Conservation (phyloP, 2,797 vertebrate species). For the Acridotheres tristis region DNA sequence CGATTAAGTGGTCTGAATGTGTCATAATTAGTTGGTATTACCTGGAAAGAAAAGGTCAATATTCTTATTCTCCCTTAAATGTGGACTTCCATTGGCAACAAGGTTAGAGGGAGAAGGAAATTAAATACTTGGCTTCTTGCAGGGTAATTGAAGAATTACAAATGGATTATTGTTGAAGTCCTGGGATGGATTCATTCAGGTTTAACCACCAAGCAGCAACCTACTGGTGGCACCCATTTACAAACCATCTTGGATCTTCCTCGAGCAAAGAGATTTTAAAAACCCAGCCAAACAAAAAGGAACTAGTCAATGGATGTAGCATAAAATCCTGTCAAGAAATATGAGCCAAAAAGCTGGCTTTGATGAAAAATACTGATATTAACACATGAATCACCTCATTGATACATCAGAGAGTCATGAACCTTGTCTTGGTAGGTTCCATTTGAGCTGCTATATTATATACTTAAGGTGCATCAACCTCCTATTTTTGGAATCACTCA, state of each 20-base stretch:
- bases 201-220: neutral
- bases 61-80: neutral
- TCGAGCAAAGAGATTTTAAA: neutral
- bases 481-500: neutral
- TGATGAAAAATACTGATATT: neutral
- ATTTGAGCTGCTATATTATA: neutral
- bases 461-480: neutral
- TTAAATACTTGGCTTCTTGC: neutral
- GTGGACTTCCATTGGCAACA: neutral
- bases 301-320: neutral
- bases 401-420: too few species aligned
- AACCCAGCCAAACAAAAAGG: neutral
- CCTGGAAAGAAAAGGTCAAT: conserved; percentile 20
- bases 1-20: neutral
- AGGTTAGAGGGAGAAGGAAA: neutral
- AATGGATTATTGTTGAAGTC: neutral
- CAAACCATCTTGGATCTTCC: neutral
- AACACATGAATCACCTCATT: fast-evolving
- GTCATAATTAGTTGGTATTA: neutral
- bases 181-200: neutral
- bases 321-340: neutral
- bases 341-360: neutral
- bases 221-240: neutral
- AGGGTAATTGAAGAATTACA: neutral
- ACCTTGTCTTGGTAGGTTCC: too few species aligned